Evolutionary conservation across 2,888 invertebrate genomes (phyloP).

Genomic region (Eupelmus urozonus): DNA sequence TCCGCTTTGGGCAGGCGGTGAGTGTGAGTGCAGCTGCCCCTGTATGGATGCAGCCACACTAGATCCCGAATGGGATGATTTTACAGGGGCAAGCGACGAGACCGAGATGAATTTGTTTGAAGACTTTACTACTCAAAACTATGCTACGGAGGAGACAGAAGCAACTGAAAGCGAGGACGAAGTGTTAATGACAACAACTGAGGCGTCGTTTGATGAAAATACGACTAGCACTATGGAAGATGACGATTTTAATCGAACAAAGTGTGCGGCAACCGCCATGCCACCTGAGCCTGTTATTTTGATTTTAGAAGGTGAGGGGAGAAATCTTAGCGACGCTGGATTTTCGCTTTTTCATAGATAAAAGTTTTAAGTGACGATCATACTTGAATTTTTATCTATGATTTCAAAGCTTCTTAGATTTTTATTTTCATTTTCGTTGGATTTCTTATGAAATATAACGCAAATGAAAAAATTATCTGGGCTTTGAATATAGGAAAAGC

Average conservation of each 20-base stretch:
- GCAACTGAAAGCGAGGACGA: background rate
- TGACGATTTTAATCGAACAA: background rate
- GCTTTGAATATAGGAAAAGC: constrained; percentile 3
- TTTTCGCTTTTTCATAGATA: background rate
- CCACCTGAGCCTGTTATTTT: constrained; percentile 86
- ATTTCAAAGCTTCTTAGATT: background rate
- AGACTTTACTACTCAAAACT: constrained; percentile 62
- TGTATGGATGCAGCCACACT: constrained; percentile 77
- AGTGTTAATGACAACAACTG: background rate
- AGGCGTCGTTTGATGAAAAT: background rate
- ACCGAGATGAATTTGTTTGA: constrained; percentile 42
- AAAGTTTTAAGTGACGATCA: background rate
- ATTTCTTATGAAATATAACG: background rate
- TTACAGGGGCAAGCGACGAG: constrained; percentile 39
- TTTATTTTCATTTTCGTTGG: background rate
- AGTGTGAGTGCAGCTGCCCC: constrained; percentile 87
- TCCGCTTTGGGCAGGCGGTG: constrained; percentile 82
- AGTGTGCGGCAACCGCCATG: constrained; percentile 63
- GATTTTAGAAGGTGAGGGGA: constrained; percentile 88
- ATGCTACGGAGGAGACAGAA: constrained; percentile 10
- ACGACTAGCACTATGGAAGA: background rate
- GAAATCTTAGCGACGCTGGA: constrained; percentile 24
- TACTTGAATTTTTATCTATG: background rate
- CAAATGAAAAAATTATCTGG: background rate
- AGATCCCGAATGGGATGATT: constrained; percentile 28